A percentile compares a stretch with the other conserved stretches of the same genome.
Conservation (phyloP, 2,113 vertebrate species). For the Bambusicola thoracicus region DNA sequence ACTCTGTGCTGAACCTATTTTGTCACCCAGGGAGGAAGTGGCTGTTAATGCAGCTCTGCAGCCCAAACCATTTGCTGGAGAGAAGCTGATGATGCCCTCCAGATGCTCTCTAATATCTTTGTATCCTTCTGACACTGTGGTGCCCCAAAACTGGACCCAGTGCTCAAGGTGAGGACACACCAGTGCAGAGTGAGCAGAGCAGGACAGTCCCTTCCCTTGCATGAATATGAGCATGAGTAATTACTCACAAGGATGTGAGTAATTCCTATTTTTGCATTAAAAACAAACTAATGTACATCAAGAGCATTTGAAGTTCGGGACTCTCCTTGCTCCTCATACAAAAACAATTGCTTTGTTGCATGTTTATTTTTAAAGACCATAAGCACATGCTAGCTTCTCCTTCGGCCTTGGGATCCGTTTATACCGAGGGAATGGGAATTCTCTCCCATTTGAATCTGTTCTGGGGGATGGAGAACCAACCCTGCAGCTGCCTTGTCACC, state of each 20-base stretch:
- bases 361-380: not conserved
- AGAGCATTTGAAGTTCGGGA: not conserved
- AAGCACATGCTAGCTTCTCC: accelerated
- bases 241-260: not conserved
- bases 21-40: not conserved
- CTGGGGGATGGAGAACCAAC: not conserved
- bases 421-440: not conserved
- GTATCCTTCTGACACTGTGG: not conserved
- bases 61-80: not conserved
- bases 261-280: not conserved
- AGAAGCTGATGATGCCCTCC: not conserved
- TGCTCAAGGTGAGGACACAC: not conserved
- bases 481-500: not conserved
- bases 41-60: accelerated
- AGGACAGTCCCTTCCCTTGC: not conserved
- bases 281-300: not conserved
- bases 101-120: not conserved
- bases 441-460: not conserved
- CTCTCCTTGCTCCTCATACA: not conserved
- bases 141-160: not conserved
- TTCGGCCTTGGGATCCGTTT: not conserved
- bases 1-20: accelerated
- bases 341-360: not conserved
- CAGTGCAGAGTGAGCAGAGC: not conserved
- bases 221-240: not conserved